Base-by-base conservation (phyloP, 2,113 vertebrate genomes). In the Phoxinus phoxinus region DNA sequence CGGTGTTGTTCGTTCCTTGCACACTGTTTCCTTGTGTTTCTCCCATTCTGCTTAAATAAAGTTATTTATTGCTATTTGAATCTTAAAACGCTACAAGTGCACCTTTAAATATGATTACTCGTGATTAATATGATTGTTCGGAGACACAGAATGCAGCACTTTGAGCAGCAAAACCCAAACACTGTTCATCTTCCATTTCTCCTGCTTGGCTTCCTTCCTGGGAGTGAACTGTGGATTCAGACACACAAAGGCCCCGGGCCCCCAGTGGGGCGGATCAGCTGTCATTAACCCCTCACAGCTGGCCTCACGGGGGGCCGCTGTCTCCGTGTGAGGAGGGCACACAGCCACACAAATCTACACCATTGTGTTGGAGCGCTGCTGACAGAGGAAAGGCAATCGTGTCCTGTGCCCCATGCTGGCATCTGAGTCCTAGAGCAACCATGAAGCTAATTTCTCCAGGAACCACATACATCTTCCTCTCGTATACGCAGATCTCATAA, bases 281-380 rank as follows among this genome's bases (percentile, higher is more conserved):
- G 84, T 86, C 82, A 88, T 88, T 89, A 89, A 88, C 88, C 88
- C 78, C 32, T 72, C 84, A 76, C 88, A 89, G 86, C 85, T 86
- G 88, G 84, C 84, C 77, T 84, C 58, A 77, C 32, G 12, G 72
- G 76, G 59, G 51, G 59, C 65, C 58, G 61, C 46, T 63, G 75
- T 13, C 81, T 76, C 41, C 35, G 30, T 77, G 78, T 48, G 78
- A 78, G 63, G 44, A 81, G 73, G 35, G n/a, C 41, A 6, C 72
- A n/a, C 80, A 67, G 76, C 48, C 71, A 58, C 86, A 84, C 86
- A 87, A 72, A 88, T 87, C 32, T 87, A 69, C 59, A 77, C 80
- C 74, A 84, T 89, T 89, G 88, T 87, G 51, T 6, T 37, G 0
- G 69, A 56, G 30, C 21, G 75, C 83, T 81, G 69, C 65, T 84